A percentile compares a stretch with the other conserved stretches of the same genome.
Conservation (phyloP, 1,140 invertebrate genomes). For the Panulirus ornatus region DNA sequence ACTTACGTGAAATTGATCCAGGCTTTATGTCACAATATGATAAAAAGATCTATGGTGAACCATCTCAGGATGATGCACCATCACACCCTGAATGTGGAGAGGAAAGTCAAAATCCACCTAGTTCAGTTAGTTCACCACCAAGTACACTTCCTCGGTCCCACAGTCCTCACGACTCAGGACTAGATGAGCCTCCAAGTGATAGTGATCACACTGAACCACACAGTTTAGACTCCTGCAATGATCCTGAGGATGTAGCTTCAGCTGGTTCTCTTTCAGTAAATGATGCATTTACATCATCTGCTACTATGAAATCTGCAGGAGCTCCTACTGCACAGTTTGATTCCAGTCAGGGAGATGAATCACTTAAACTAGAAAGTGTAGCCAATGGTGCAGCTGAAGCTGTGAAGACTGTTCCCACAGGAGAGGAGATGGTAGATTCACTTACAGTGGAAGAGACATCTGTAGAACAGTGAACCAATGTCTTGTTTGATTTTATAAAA, state of each 20-base stretch:
- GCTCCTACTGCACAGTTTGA: not conserved
- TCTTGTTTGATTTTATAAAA: too few relatives aligned
- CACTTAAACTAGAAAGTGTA: not conserved
- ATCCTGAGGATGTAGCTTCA: conserved; percentile 35
- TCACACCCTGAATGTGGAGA: conserved; percentile 13
- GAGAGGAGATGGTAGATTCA: not conserved
- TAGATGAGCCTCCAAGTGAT: conserved; percentile 61
- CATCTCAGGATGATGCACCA: not conserved
- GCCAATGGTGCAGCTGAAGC: not conserved
- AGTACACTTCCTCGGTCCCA: conserved; percentile 64
- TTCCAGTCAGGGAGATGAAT: conserved; percentile 5
- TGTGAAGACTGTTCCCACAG: not conserved
- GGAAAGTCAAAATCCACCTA: conserved; percentile 51
- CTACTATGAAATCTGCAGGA: not conserved
- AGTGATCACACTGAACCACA: conserved; percentile 51
- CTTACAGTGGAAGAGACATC: not conserved
- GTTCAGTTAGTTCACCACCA: conserved; percentile 64
- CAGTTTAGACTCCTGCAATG: conserved; percentile 55
- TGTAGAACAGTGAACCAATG: not conserved
- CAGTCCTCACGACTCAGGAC: conserved; percentile 69
- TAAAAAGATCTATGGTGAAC: conserved; percentile 17
- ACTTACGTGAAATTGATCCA: conserved; percentile 61
- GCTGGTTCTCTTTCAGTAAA: not conserved
- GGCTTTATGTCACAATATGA: conserved; percentile 63
- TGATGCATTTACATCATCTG: not conserved